A percentile compares a stretch with the other conserved stretches of the same genome.
These are phyloP conservation scores for Trachelus tabidus DNA, from an alignment of 2,888 invertebrate species.

Conservation along the genomic window DNA sequence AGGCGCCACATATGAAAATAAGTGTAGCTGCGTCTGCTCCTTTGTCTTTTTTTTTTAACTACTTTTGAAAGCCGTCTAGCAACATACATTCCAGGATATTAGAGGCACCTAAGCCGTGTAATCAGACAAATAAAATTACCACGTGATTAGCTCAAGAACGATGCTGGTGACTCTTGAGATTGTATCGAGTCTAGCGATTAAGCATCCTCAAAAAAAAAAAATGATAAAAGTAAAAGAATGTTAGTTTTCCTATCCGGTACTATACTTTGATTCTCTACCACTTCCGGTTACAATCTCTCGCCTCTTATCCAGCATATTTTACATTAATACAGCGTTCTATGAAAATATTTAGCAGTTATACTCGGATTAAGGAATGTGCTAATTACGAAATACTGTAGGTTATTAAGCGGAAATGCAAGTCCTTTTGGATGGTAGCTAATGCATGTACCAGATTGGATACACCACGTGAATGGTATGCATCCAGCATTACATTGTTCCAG, in stretches of 20 bases:
- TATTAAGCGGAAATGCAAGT: constrained; percentile 3
- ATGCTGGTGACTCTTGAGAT: not conserved
- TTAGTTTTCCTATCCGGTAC: too few relatives aligned
- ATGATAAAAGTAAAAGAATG: too few relatives aligned
- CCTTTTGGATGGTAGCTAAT: constrained; percentile 4
- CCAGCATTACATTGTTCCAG: not conserved
- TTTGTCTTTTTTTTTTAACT: constrained; percentile 8
- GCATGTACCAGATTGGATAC: constrained; percentile 8
- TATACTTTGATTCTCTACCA: not conserved
- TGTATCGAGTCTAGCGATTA: not conserved
- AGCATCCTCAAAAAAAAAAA: not conserved
- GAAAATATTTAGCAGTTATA: constrained; percentile 49
- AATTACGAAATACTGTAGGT: constrained; percentile 52
- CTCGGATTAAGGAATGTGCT: constrained; percentile 54
- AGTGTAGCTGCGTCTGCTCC: constrained; percentile 42
- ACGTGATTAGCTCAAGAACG: not conserved
- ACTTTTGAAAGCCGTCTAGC: not conserved
- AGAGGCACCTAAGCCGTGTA: not conserved
- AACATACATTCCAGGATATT: not conserved
- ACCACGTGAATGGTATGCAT: not conserved
- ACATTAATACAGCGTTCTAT: constrained; percentile 19
- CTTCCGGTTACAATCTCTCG: constrained; percentile 6
- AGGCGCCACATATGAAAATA: constrained; percentile 62
- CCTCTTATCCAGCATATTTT: constrained; percentile 14
- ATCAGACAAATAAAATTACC: not conserved